phyloP scores from a whole-genome alignment of 2,888 invertebrate species.

The Eupithecia inturbata region DNA sequence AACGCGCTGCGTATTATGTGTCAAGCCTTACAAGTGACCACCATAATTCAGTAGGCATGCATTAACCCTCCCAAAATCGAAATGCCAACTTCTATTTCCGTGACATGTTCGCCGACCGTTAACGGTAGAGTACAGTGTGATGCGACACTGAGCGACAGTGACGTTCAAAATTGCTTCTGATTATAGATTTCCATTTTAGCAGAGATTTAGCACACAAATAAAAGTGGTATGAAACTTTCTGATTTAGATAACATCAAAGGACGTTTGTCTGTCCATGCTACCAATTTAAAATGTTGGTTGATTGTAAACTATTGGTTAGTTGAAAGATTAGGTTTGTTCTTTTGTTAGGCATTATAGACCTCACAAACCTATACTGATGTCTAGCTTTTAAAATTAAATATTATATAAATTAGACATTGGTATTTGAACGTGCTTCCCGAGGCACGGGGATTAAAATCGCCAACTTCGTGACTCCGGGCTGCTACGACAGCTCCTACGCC shows the following conservation, averaged over 20 bases:
- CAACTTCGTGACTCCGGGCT: neutral
- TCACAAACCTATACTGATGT: no score
- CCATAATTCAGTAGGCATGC: conserved; percentile 32
- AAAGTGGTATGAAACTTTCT: no score
- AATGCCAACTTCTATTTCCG: conserved; percentile 42
- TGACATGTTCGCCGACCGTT: conserved; percentile 47
- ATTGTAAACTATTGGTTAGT: no score
- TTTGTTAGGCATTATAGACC: no score
- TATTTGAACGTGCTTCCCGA: neutral
- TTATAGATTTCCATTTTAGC: neutral
- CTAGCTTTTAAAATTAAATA: no score
- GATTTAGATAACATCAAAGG: no score
- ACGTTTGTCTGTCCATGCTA: no score
- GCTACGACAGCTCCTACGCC: no score
- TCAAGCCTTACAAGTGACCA: conserved; percentile 42
- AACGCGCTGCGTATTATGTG: conserved; percentile 38
- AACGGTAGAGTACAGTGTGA: neutral
- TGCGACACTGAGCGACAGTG: conserved; percentile 1
- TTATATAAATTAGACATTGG: no score
- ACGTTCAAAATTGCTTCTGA: neutral
- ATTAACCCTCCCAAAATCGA: conserved; percentile 37
- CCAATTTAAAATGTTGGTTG: no score
- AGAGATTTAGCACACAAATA: no score
- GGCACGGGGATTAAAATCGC: neutral
- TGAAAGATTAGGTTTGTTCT: no score